Conservation (phyloP, 2,113 vertebrate species). For the Prunella himalayana region DNA sequence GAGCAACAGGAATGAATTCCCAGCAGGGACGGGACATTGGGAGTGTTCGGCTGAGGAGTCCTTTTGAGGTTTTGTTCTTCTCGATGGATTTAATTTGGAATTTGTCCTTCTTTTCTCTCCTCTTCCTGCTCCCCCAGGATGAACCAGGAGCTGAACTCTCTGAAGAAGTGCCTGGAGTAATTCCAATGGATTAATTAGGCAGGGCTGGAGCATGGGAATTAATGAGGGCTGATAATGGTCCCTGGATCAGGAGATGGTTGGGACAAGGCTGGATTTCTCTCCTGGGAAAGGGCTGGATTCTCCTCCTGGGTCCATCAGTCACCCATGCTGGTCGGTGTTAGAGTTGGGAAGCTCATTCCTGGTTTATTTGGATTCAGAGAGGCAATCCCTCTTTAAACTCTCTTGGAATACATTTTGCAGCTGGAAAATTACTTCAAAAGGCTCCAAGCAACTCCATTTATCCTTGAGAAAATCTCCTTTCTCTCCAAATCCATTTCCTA, state of each 20-base stretch:
- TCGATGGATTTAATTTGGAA: not conserved
- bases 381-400: not conserved
- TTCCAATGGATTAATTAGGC: not conserved
- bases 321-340: not conserved
- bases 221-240: not conserved
- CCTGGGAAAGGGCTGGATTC: not conserved
- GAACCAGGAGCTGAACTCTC: not conserved
- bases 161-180: not conserved
- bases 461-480: not conserved
- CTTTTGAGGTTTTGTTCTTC: not conserved
- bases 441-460: not conserved
- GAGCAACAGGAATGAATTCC: not conserved
- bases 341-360: not conserved
- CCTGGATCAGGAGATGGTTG: not conserved
- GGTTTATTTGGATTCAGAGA: not conserved
- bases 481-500: not conserved
- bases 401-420: not conserved
- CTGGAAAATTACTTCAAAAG: not conserved
- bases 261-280: not conserved
- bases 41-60: not conserved
- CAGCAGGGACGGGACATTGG: not conserved
- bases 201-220: not conserved
- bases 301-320: not conserved
- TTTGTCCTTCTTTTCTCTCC: not conserved
- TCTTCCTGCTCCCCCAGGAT: constrained; percentile 5